Evolutionary conservation across 2,888 invertebrate genomes (phyloP).

Genomic region (Mayetiola destructor): DNA sequence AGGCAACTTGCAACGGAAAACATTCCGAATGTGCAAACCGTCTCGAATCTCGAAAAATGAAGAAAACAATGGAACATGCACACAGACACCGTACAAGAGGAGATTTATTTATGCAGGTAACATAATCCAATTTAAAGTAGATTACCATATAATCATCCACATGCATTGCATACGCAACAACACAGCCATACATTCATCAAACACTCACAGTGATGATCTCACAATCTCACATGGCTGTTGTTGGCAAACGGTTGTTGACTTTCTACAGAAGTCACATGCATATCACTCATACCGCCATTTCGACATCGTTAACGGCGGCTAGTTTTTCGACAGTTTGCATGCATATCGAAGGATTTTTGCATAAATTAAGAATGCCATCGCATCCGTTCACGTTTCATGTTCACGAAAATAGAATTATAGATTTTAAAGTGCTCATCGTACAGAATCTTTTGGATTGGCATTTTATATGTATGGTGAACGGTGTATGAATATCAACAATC

Average conservation of each 20-base stretch:
- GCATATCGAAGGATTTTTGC: not conserved
- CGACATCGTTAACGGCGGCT: constrained; percentile 9
- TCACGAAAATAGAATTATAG: not conserved
- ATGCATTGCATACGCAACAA: not conserved
- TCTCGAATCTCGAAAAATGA: not conserved
- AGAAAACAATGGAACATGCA: constrained; percentile 3
- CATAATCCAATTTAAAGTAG: constrained; percentile 12
- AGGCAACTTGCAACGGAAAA: not conserved
- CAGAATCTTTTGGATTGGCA: too few species aligned
- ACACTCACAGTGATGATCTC: too few species aligned
- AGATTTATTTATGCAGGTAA: constrained; percentile 12
- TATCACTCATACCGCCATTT: not conserved
- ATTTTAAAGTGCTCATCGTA: constrained; percentile 1
- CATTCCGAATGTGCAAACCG: not conserved
- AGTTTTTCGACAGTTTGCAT: constrained; percentile 2
- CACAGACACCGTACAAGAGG: not conserved
- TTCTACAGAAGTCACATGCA: not conserved
- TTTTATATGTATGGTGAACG: too few species aligned
- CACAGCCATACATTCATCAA: too few species aligned
- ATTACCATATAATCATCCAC: constrained; percentile 12
- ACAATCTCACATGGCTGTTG: too few species aligned
- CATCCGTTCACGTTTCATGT: too few species aligned
- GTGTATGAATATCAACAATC: too few species aligned
- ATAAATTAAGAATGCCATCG: not conserved
- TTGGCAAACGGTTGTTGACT: constrained; percentile 5